Percentiles rank a stretch among this genome's conserved stretches.
Conservation (phyloP, 2,797 vertebrate species). For the Bryconaethiops microstoma region DNA sequence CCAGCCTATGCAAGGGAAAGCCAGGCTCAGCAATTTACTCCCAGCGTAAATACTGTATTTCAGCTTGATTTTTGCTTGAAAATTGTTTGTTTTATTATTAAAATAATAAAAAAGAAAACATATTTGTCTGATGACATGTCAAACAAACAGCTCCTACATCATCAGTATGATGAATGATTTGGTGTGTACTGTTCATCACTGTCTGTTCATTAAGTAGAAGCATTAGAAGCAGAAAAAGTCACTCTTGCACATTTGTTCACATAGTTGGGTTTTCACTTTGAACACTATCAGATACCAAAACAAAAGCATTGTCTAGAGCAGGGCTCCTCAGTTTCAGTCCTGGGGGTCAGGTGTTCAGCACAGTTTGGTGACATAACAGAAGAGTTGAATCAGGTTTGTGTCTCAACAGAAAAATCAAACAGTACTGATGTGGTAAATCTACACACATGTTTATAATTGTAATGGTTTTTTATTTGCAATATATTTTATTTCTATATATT, state of each 20-base stretch:
- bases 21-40: neutral
- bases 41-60: neutral
- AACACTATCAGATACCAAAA: no score
- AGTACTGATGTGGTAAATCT: no score
- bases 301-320: no score
- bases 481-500: no score
- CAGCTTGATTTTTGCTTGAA: neutral
- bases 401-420: no score
- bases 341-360: no score
- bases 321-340: no score
- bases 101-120: neutral
- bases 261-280: no score
- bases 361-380: no score
- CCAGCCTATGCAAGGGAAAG: neutral
- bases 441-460: no score
- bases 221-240: neutral
- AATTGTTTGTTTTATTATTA: neutral
- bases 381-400: no score
- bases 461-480: no score
- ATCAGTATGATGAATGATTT: neutral
- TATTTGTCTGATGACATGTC: neutral
- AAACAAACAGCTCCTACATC: neutral
- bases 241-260: neutral
- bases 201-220: neutral
- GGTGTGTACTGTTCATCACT: neutral